A percentile compares a stretch with the other conserved stretches of the same genome.
These are phyloP conservation scores for Isaurus tuberculatus DNA, from an alignment of 92 coral and sea anemone genomes.

Conservation along the genomic window DNA sequence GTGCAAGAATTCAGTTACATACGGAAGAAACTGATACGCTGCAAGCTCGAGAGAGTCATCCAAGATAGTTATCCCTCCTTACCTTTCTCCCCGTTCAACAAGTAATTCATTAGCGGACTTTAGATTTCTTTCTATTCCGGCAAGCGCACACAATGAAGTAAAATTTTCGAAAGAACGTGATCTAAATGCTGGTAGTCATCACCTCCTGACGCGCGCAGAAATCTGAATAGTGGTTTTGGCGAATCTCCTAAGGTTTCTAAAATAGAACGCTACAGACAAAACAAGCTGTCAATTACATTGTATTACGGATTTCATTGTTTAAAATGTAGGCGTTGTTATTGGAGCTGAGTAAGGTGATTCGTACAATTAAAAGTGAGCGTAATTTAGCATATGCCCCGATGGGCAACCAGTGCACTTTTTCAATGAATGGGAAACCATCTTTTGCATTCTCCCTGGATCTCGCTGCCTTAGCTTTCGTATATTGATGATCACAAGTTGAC, in stretches of 20 bases:
- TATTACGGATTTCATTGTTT: conserved; percentile 69
- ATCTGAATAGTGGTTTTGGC: conserved; percentile 37
- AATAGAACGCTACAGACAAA: conserved; percentile 65
- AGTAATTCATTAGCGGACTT: neutral
- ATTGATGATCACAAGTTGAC: neutral
- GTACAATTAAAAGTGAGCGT: conserved; percentile 26
- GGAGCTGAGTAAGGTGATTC: conserved; percentile 36
- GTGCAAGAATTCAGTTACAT: conserved; percentile 22
- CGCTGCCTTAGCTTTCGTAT: neutral
- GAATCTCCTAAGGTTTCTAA: conserved; percentile 61
- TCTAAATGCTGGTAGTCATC: neutral
- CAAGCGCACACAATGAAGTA: neutral
- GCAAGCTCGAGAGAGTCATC: neutral
- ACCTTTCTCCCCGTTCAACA: conserved; percentile 21
- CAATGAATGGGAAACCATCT: neutral
- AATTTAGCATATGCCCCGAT: conserved; percentile 1
- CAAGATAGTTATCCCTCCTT: neutral
- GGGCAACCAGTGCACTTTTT: conserved; percentile 5
- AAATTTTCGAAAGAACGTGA: neutral
- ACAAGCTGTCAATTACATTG: conserved; percentile 81
- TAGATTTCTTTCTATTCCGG: neutral
- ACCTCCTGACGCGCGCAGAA: conserved; percentile 42
- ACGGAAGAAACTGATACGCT: neutral
- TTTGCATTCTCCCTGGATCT: neutral
- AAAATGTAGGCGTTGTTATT: conserved; percentile 40